Base-by-base conservation (phyloP, 1,140 invertebrate species). In the Megalopta genalis region DNA sequence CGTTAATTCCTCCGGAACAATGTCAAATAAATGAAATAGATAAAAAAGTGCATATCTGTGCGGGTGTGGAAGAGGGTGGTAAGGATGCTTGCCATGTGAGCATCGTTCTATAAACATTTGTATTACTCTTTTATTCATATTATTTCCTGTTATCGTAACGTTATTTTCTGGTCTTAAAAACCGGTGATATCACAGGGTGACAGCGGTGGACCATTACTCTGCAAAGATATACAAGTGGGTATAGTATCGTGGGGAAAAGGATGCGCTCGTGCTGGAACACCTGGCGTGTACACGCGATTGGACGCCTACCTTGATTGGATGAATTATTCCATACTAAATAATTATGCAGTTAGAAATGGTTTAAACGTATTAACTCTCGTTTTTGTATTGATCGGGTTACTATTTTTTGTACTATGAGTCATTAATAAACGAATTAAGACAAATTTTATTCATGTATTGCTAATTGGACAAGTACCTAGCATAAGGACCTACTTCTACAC, bases 221-320 rank as follows among this genome's bases (percentile, higher is more conserved):
- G 89, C 70, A 85, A 92, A 64, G 52, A 81, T 79, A 79, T 93
- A 88, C 90, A 93, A 92, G 82, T 94, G 62, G 93, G 96, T 84
- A 91, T 95, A 10, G 95, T 95, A 0, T 96, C 96, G 0, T 96
- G 95, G 95, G 96, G 96, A 2, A 92, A 94, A 54, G 96, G 95
- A 0, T 97, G 96, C 89, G 96, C 94, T 0, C 90, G 94, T 49
- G 91, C 93, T 23, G 93, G 94, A 71, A 90, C 94, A 66, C 96
- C 96, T 3, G 96, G 96, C 1, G 95, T 97, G 8, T 97, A 97
- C 84, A 94, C 95, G 0, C 93, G 95, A 77, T 94, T 96, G 0
- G 93, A 94, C 9, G 93, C 93, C 39, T 96, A 94, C 86, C 72
- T 94, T 0, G 76, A 91, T 32, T 96, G 95, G 95, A 94, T 96